A percentile compares a stretch with the other conserved stretches of the same genome.
These are phyloP conservation scores for Carposina sasakii DNA, from an alignment of 1,140 invertebrate genomes.

Conservation along the genomic window DNA sequence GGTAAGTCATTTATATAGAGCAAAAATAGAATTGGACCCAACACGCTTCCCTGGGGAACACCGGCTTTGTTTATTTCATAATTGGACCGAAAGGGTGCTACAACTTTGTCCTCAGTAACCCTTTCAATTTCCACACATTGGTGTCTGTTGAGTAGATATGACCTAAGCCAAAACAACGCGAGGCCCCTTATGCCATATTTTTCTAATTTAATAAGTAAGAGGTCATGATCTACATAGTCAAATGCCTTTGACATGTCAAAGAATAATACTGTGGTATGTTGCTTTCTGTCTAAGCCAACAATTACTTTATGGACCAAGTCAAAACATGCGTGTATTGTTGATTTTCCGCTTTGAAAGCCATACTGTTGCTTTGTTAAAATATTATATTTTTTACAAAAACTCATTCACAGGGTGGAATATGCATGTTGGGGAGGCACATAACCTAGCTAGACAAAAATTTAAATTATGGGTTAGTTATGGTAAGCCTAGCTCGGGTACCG, in stretches of 20 bases:
- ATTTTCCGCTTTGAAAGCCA: too few relatives aligned
- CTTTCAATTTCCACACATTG: conserved; percentile 3
- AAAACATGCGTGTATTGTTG: conserved; percentile 13
- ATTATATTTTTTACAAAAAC: not conserved
- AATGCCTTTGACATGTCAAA: conserved; percentile 17
- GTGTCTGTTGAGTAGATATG: not conserved
- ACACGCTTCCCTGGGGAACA: conserved; percentile 9
- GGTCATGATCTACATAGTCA: conserved; percentile 10
- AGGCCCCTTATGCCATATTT: conserved; percentile 10
- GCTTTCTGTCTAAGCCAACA: not conserved
- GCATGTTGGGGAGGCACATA: too few relatives aligned
- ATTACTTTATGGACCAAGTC: conserved; percentile 1
- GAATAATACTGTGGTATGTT: conserved; percentile 1
- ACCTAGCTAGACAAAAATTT: too few relatives aligned
- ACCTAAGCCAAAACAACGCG: not conserved
- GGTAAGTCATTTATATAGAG: conserved; percentile 8
- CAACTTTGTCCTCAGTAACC: not conserved
- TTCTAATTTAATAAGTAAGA: conserved; percentile 12
- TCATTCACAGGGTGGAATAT: too few relatives aligned
- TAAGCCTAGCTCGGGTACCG: too few relatives aligned
- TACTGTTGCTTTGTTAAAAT: conserved; percentile 7
- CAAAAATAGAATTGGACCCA: conserved; percentile 5
- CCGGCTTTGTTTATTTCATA: conserved; percentile 1
- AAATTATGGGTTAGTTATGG: too few relatives aligned
- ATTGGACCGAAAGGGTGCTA: not conserved